Evolutionary conservation across 2,113 vertebrate species (phyloP).

Genomic region (Morone chrysops): DNA sequence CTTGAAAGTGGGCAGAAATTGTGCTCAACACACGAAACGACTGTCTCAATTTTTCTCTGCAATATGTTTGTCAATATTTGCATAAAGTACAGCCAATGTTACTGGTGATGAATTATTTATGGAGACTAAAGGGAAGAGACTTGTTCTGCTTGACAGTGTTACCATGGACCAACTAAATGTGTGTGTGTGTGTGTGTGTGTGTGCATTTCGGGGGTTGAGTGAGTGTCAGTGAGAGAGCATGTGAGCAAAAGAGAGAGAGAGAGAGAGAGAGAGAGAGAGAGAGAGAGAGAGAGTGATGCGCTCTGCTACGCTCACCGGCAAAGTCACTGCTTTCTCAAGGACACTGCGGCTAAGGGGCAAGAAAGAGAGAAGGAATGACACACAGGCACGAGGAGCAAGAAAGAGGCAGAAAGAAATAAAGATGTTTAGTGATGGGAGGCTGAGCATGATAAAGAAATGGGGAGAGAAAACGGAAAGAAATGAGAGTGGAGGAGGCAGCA

Average conservation of each 20-base stretch:
- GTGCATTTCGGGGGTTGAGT: constrained; percentile 6
- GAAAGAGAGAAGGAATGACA: constrained; percentile 58
- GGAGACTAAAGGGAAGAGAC: constrained; percentile 54
- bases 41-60: constrained; percentile 33
- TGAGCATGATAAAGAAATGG: background rate
- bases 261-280: constrained; percentile 46
- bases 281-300: constrained; percentile 55
- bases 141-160: constrained; percentile 59
- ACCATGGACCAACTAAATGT: constrained; percentile 21
- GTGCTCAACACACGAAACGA: constrained; percentile 19
- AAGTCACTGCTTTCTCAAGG: constrained; percentile 83
- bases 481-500: background rate
- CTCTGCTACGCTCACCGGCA: constrained; percentile 72
- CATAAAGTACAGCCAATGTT: constrained; percentile 58
- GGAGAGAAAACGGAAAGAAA: background rate
- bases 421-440: background rate
- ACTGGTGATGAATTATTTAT: constrained; percentile 77
- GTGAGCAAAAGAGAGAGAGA: constrained; percentile 16
- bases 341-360: constrained; percentile 80
- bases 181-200: constrained; percentile 26
- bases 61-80: constrained; percentile 70
- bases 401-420: background rate
- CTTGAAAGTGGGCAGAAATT: constrained; percentile 34
- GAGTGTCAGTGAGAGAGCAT: constrained; percentile 16
- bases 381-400: background rate